Conservation (phyloP, 2,888 invertebrate genomes). For the Drosophila borealis region DNA sequence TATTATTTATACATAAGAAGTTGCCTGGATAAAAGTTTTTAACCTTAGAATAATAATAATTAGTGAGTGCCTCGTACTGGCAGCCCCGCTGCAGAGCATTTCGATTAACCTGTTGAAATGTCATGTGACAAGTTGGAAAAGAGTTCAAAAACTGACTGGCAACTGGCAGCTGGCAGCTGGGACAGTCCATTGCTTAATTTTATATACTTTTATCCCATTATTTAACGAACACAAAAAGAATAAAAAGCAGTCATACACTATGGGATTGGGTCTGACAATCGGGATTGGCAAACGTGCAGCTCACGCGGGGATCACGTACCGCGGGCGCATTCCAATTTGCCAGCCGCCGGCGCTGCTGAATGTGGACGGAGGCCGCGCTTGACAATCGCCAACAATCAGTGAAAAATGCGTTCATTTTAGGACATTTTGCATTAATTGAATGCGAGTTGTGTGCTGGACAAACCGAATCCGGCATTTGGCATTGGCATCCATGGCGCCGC, state of each 20-base stretch:
- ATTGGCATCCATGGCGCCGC: slow-evolving; percentile 31
- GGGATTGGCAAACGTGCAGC: slow-evolving; percentile 13
- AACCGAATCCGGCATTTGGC: slow-evolving; percentile 40
- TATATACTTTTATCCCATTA: slow-evolving; percentile 57
- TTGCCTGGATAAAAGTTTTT: too few species aligned
- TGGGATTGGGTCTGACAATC: slow-evolving; percentile 8
- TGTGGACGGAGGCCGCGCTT: slow-evolving; percentile 58
- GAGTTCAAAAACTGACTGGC: slow-evolving; percentile 49
- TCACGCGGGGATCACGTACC: slow-evolving; percentile 60
- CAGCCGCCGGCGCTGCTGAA: slow-evolving; percentile 29
- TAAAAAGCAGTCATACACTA: slow-evolving; percentile 31
- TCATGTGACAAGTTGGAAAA: slow-evolving; percentile 40
- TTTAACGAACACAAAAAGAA: slow-evolving; percentile 31
- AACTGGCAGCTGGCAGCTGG: slow-evolving; percentile 33
- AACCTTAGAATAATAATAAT: neutral
- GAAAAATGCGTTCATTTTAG: slow-evolving; percentile 71
- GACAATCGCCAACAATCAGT: slow-evolving; percentile 75
- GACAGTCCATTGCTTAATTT: slow-evolving; percentile 49
- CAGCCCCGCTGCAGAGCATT: neutral
- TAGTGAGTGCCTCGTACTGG: too few species aligned
- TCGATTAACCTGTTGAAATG: slow-evolving; percentile 44
- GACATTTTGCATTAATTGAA: slow-evolving; percentile 80
- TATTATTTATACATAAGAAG: too few species aligned
- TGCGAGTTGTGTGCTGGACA: slow-evolving; percentile 45
- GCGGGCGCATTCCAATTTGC: slow-evolving; percentile 66